Evolutionary conservation across 1,140 invertebrate species (phyloP).

Genomic region (Amyelois transitella): DNA sequence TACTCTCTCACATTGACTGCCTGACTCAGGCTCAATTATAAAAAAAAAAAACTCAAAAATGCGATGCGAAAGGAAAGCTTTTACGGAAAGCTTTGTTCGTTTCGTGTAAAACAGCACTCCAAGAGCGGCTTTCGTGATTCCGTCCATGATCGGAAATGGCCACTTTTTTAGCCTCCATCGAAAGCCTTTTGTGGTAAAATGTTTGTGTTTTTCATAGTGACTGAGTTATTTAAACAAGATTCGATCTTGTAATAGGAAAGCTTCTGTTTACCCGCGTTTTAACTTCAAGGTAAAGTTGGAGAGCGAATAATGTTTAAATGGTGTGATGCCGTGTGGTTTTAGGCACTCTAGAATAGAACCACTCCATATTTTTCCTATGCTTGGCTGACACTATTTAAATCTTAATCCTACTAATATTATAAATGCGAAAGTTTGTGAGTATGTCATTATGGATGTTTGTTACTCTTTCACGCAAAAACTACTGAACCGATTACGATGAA

Average conservation of each 20-base stretch:
- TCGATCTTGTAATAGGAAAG: background rate
- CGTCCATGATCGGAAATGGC: background rate
- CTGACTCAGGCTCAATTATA: background rate
- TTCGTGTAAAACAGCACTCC: background rate
- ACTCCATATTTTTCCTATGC: no score
- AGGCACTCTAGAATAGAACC: no score
- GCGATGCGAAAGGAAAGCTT: background rate
- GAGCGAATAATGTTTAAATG: no score
- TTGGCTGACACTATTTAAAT: no score
- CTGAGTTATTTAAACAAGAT: background rate
- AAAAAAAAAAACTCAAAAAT: background rate
- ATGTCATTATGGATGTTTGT: no score
- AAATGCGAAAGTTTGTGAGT: no score
- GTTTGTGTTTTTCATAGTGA: background rate
- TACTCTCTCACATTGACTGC: background rate
- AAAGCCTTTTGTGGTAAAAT: background rate
- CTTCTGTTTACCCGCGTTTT: background rate
- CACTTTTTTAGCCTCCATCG: background rate
- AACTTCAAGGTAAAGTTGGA: background rate
- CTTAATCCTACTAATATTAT: no score
- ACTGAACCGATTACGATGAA: no score
- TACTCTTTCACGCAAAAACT: no score
- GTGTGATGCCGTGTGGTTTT: no score
- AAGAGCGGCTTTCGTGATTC: background rate
- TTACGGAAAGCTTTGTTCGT: background rate